These are phyloP conservation scores for Sinopyrophorus schimmeli DNA, from an alignment of 2,888 invertebrate genomes.

Conservation along the genomic window DNA sequence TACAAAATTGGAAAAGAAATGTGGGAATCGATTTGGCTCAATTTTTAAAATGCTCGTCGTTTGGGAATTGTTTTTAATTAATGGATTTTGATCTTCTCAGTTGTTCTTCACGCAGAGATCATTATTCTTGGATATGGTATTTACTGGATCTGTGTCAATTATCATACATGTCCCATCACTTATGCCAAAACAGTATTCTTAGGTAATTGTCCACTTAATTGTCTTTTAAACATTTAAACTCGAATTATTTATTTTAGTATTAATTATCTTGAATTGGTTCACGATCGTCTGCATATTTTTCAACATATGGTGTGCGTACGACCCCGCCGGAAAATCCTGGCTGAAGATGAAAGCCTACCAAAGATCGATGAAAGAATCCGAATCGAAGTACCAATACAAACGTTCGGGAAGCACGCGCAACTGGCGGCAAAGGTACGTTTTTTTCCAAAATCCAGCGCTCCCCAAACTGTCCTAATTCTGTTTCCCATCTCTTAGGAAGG, in stretches of 20 bases:
- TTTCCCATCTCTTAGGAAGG: too few relatives aligned
- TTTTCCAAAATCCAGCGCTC: background rate
- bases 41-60: background rate
- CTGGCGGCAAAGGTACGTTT: constrained; percentile 76
- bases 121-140: constrained; percentile 73
- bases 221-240: background rate
- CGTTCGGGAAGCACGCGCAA: constrained; percentile 78
- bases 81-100: constrained; percentile 58
- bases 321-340: constrained; percentile 86
- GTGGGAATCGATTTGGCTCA: too few relatives aligned
- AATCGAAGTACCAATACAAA: constrained; percentile 75
- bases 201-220: constrained; percentile 60
- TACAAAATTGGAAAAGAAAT: too few relatives aligned
- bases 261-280: constrained; percentile 78
- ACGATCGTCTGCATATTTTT: constrained; percentile 72
- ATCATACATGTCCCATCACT: constrained; percentile 68
- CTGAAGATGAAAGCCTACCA: constrained; percentile 89
- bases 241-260: constrained; percentile 57
- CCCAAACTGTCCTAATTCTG: background rate
- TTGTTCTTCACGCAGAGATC: constrained; percentile 72
- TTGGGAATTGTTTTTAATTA: background rate
- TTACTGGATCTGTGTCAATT: constrained; percentile 70
- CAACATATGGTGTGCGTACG: constrained; percentile 85
- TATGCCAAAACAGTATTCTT: constrained; percentile 73
- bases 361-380: constrained; percentile 76